Base-by-base conservation (phyloP, 53 echinoderm and acorn worm species). In the Echinarachnius parma region DNA sequence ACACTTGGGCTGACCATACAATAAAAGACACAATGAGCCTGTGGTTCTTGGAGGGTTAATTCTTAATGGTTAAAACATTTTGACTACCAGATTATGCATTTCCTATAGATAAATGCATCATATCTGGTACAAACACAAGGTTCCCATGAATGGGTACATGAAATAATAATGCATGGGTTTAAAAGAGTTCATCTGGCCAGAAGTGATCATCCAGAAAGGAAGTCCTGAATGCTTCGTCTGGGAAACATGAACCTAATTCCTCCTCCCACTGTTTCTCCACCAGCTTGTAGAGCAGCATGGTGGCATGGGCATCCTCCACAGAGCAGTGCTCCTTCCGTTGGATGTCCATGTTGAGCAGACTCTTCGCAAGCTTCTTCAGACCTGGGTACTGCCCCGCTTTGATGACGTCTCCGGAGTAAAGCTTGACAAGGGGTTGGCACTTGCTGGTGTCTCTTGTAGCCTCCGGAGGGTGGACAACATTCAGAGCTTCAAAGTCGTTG, bases 161-260 rank as follows among this genome's bases (percentile, higher is more conserved):
- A n/a, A n/a, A n/a, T n/a, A n/a, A n/a, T n/a, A n/a, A n/a, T n/a
- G n/a, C n/a, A n/a, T n/a, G n/a, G n/a, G n/a, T n/a, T 53, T 35
- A 53, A 13, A 69, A 28, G 33, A 90, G 49, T 67, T 90, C 92
- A 39, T 83, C 80, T 0, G 92, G 92, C 92, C 92, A 91, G 27
- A 82, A 91, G 29, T 86, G 83, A 74, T 91, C 92, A 80, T 91
- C 87, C 75, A 91, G 77, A 37, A 83, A 86, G 22, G 68, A 67
- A 20, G 61, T 46, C 24, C 79, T 55, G 53, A 75, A 79, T 33
- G 62, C 64, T 22, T 45, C 18, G 19, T 86, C 77, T 2, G 85
- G 75, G 33, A 66, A 86, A 13, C 4, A 3, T 4, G 88, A 87
- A 24, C 32, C 39, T 16, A 71, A 30, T 33, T 89, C 81, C 34